phyloP scores from a whole-genome alignment of 2,113 vertebrate species.

The Platycercus adscitus region DNA sequence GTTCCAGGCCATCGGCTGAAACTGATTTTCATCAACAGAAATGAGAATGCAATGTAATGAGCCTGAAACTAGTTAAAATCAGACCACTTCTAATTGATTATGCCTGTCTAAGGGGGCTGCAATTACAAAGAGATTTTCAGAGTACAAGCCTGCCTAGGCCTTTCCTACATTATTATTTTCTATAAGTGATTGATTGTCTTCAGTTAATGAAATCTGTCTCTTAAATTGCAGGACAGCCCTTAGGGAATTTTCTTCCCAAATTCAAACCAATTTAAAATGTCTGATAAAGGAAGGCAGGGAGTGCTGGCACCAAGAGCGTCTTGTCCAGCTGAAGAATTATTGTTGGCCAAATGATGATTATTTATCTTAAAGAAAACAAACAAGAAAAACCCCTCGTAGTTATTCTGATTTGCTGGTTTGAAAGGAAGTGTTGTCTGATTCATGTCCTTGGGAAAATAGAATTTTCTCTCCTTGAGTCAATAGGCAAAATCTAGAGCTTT shows the following conservation, averaged over 20 bases:
- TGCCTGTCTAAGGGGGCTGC: slow-evolving; percentile 65
- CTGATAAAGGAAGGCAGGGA: background rate
- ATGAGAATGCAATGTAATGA: slow-evolving; percentile 72
- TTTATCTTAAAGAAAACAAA: slow-evolving; percentile 2
- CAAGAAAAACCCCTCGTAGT: background rate
- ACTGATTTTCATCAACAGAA: slow-evolving; percentile 76
- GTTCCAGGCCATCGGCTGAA: slow-evolving; percentile 75
- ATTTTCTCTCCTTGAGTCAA: background rate
- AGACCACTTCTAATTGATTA: slow-evolving; percentile 76
- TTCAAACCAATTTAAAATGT: slow-evolving; percentile 60
- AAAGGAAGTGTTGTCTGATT: background rate
- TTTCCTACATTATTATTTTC: slow-evolving; percentile 67
- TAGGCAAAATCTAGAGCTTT: background rate
- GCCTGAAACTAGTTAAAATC: slow-evolving; percentile 78
- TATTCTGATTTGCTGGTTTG: background rate
- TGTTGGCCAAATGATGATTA: background rate
- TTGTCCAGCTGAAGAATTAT: slow-evolving; percentile 8
- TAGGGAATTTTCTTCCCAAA: slow-evolving; percentile 68
- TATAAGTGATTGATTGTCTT: slow-evolving; percentile 76
- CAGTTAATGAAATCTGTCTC: slow-evolving; percentile 73
- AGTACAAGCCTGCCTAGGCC: slow-evolving; percentile 44
- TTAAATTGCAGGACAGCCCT: slow-evolving; percentile 57
- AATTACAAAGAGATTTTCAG: slow-evolving; percentile 72
- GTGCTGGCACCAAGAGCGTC: slow-evolving; percentile 22
- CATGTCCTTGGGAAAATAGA: background rate